Evolutionary conservation across 2,888 invertebrate genomes (phyloP).

Genomic region (Erebia aethiops): DNA sequence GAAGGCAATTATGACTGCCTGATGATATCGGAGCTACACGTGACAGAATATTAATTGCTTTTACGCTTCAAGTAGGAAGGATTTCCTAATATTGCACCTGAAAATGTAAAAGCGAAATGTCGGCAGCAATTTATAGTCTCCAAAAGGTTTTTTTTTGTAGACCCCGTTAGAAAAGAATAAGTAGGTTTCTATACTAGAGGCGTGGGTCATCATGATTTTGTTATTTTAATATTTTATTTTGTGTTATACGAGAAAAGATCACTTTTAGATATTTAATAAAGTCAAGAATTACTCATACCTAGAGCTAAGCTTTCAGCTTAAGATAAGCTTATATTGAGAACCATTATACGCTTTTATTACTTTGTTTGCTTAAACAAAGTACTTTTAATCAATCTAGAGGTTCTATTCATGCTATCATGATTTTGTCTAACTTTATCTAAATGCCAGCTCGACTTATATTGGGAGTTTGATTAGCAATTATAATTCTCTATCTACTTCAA

Average conservation of each 20-base stretch:
- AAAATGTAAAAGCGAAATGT: neutral
- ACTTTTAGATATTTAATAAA: neutral
- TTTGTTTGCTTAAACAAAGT: neutral
- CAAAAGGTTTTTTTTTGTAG: neutral
- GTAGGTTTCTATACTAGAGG: too few species aligned
- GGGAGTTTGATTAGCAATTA: neutral
- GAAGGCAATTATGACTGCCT: slow-evolving; percentile 7
- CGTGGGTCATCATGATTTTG: too few species aligned
- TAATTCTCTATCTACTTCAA: too few species aligned
- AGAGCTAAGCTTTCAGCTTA: neutral
- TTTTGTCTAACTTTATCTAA: neutral
- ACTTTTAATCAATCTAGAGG: neutral
- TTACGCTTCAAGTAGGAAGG: slow-evolving; percentile 1
- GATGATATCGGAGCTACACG: slow-evolving; percentile 13
- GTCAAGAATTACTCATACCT: too few species aligned
- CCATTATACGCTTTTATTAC: neutral
- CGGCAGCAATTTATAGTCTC: neutral
- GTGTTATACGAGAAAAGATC: neutral
- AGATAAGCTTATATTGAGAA: neutral
- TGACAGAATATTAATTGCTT: slow-evolving; percentile 16
- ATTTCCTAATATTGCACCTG: neutral
- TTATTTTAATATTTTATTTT: too few species aligned
- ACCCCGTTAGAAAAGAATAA: neutral
- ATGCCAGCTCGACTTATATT: neutral
- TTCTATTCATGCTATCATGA: neutral